phyloP scores from a whole-genome alignment of 1,140 invertebrate species.

The Belonocnema kinseyi region DNA sequence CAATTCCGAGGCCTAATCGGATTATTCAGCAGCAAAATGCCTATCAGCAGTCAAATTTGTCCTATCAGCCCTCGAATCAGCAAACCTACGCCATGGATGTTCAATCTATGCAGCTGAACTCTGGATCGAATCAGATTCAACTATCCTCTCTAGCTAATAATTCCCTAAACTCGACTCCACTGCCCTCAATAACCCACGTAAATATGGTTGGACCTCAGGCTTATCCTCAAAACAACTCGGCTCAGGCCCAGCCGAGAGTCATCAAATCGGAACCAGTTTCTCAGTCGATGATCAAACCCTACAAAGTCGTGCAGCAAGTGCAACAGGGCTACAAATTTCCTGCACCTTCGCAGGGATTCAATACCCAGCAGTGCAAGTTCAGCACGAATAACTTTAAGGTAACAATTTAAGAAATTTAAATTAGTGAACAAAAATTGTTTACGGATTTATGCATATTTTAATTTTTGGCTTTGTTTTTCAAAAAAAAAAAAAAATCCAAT shows the following conservation, averaged over 20 bases:
- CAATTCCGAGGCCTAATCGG: constrained; percentile 56
- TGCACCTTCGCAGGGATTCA: constrained; percentile 66
- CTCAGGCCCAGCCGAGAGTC: constrained; percentile 51
- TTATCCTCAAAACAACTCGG: constrained; percentile 49
- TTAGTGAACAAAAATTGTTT: too few species aligned
- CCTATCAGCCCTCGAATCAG: constrained; percentile 53
- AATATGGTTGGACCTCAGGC: constrained; percentile 58
- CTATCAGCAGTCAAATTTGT: constrained; percentile 57
- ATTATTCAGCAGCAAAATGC: constrained; percentile 56
- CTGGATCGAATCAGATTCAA: constrained; percentile 57
- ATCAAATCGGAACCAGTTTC: constrained; percentile 57
- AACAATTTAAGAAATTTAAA: not conserved
- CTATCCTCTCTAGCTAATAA: constrained; percentile 57
- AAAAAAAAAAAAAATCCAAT: too few species aligned
- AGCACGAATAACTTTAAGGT: constrained; percentile 64
- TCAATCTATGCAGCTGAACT: constrained; percentile 57
- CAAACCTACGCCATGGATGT: constrained; percentile 65
- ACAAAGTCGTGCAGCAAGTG: constrained; percentile 63
- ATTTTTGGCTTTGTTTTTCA: too few species aligned
- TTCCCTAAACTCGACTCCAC: constrained; percentile 50
- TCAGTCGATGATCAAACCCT: constrained; percentile 55
- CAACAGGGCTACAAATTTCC: constrained; percentile 73
- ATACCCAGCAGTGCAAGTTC: constrained; percentile 70
- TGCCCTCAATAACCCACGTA: constrained; percentile 52
- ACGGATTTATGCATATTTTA: too few species aligned